phyloP scores from a whole-genome alignment of 2,113 vertebrate genomes.

The Halichoerus grypus region DNA sequence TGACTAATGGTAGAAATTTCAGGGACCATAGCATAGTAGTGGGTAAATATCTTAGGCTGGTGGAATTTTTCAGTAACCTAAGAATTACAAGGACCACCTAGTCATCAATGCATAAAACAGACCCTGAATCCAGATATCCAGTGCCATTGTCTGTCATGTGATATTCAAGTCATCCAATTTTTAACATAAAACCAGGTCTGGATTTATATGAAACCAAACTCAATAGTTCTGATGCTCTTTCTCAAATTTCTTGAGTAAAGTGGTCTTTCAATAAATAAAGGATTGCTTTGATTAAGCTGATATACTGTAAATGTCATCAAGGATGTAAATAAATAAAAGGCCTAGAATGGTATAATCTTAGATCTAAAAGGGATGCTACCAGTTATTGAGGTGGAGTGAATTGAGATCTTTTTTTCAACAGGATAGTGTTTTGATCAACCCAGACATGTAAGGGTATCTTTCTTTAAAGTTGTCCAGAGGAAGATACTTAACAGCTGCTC shows the following conservation, averaged over 20 bases:
- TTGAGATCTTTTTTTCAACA: neutral
- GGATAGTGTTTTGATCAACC: neutral
- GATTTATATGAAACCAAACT: neutral
- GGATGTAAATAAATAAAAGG: neutral
- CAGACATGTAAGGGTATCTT: neutral
- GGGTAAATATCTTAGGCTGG: neutral
- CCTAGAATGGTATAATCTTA: neutral
- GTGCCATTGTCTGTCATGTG: neutral
- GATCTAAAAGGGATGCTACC: neutral
- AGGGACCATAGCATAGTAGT: neutral
- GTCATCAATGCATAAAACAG: neutral
- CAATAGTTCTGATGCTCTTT: neutral
- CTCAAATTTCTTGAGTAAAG: neutral
- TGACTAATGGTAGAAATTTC: neutral
- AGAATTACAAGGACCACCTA: neutral
- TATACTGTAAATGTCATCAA: slow-evolving; percentile 35
- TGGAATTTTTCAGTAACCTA: neutral
- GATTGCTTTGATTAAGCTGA: slow-evolving; percentile 29
- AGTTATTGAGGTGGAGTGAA: neutral
- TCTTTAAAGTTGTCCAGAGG: neutral
- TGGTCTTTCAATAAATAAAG: neutral
- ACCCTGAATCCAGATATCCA: neutral
- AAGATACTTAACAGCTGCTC: neutral
- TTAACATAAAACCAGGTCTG: neutral
- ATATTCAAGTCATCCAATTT: neutral